Evolutionary conservation across 2,113 vertebrate species (phyloP), one percentile per base, ranked within the genome.

Genomic region (Perccottus glenii): DNA sequence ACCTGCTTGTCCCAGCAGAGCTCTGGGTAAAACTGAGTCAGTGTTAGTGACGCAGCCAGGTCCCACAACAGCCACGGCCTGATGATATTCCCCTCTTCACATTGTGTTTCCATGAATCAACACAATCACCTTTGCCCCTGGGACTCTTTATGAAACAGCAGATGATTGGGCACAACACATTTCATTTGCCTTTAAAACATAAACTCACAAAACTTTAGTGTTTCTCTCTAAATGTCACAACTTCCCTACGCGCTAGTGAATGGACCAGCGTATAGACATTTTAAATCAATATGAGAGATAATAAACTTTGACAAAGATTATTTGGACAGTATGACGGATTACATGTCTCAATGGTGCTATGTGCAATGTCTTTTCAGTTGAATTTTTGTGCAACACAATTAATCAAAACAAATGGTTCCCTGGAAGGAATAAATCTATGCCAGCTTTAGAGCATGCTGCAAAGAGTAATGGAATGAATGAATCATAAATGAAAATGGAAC

Each of bases 101-200:
- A 2, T 6, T 2, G 55, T n/a, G 59, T 84, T 64, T 73, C 70
- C 50, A 64, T 70, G 48, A 77, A 60, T 75, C 62, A 49, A 6
- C 58, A 38, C 53, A 56, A 78, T 70, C 49, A 60, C 43, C 51
- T 64, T 70, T 64, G 58, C 68, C 67, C 63, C 67, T 2, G 33
- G 70, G 69, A 65, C 43, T 58, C 6, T 79, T 27, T 27, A 52
- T 56, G n/a, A 63, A 70, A 65, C 42, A 50, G 38, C 33, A 61
- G 64, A 80, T 68, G 38, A 71, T 74, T 36, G 19, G 63, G 35
- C 60, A 3, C 19, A 27, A 27, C 3, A 3, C 19, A 27, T 27
- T 27, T 27, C 1, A 2, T 40, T 40, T 40, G 38, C 38, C 4
- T 40, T 40, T 40, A 5, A 40, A 40, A 40, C 38, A 40, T 8